Base-by-base conservation (phyloP, 2,113 vertebrate genomes). In the Gadus macrocephalus region DNA sequence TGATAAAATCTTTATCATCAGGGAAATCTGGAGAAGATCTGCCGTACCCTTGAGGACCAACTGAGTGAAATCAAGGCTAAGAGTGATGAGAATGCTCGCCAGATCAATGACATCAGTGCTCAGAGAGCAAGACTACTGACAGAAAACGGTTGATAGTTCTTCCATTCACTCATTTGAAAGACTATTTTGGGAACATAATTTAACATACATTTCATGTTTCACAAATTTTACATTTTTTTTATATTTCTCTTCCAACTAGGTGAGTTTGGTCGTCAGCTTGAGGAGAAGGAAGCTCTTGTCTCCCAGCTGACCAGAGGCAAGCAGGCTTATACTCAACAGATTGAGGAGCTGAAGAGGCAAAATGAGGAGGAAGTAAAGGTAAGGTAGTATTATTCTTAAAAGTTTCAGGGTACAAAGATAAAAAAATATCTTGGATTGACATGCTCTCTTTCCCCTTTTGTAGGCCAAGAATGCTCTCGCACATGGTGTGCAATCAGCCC, bases 401-500 rank as follows among this genome's bases (percentile, higher is more conserved):
- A 17, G n/a, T 17, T 16, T 16, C 16, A 14, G 12, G 12, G 42
- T 49, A 11, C 42, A 49, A 49, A 49, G 42, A 49, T 14, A 12
- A 49, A 49, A 14, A 49, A 49, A 9, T 49, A 14, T 49, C 8
- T 49, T 49, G 42, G 11, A 49, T 49, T 35, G 4, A 49, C 12
- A 49, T 49, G 8, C 8, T 49, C 12, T 49, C 7, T 49, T 49
- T 49, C 42, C 8, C 42, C 12, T 49, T 49, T 49, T 49, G 42
- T 59, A 89, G 88, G 88, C 87, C 60, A 89, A 89, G 77, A 89
- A 88, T 28, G 88, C 87, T 53, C 84, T 90, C 74, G 88, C 88
- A 53, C 88, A 90, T 68, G 87, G 63, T 75, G 42, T 89, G 20
- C 90, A 91, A 70, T 91, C 90, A 53, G 81, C 90, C 5, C 89